Percentiles rank a stretch among this genome's conserved stretches.
These are phyloP conservation scores for Pseudochromis fuscus DNA, from an alignment of 2,797 vertebrate genomes.

Conservation along the genomic window DNA sequence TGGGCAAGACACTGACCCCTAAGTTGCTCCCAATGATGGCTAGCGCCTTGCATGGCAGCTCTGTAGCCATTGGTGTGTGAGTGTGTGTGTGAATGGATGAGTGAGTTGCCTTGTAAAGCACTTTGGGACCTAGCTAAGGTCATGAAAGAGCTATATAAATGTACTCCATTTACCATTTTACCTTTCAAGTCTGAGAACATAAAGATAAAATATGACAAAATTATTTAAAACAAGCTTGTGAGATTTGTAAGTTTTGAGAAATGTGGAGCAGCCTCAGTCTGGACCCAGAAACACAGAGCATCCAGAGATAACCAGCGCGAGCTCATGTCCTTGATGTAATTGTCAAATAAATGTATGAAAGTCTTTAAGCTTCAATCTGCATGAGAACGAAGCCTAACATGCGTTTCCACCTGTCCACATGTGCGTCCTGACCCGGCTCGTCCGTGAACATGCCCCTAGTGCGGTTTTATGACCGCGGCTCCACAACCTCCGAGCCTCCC, in stretches of 20 bases:
- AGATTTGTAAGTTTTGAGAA: slow-evolving; percentile 30
- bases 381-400: slow-evolving; percentile 10
- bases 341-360: slow-evolving; percentile 33
- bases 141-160: too few species aligned
- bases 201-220: slow-evolving; percentile 23
- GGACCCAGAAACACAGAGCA: slow-evolving; percentile 12
- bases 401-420: slow-evolving; percentile 61
- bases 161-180: too few species aligned
- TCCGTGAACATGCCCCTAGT: slow-evolving; percentile 65
- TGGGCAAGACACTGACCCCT: too few species aligned
- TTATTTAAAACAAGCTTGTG: neutral
- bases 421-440: slow-evolving; percentile 56
- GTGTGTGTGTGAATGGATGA: too few species aligned
- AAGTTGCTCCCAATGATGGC: too few species aligned
- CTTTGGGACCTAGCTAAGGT: too few species aligned
- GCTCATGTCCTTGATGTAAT: slow-evolving; percentile 27
- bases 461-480: slow-evolving; percentile 74
- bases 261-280: slow-evolving; percentile 12
- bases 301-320: slow-evolving; percentile 8
- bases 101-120: too few species aligned
- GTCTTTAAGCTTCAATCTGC: slow-evolving; percentile 25
- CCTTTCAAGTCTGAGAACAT: too few species aligned
- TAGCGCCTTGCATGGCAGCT: too few species aligned
- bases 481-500: slow-evolving; percentile 63
- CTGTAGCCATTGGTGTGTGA: too few species aligned